Percentiles rank a stretch among this genome's conserved stretches.
These are phyloP conservation scores for Sphenopsis melanotis DNA, from an alignment of 2,797 vertebrate genomes.

Conservation along the genomic window DNA sequence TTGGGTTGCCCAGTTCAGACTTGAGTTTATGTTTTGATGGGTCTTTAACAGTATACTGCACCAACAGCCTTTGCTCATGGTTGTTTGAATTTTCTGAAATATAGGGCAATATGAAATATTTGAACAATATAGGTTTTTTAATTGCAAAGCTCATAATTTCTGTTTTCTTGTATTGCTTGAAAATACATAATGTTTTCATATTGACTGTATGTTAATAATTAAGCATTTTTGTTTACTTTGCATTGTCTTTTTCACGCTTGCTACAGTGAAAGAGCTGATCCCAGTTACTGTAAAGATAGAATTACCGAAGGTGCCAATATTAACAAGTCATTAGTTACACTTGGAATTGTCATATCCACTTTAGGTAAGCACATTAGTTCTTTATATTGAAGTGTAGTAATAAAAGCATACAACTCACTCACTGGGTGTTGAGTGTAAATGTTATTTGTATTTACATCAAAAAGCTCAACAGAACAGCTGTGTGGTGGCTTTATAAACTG, in stretches of 20 bases:
- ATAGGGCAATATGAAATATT: not conserved
- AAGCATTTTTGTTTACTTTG: not conserved
- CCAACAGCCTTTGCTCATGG: not conserved
- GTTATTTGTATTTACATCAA: not conserved
- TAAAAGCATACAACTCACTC: not conserved
- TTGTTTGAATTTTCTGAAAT: not conserved
- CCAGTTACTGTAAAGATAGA: slow-evolving; percentile 92
- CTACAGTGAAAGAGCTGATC: slow-evolving; percentile 91
- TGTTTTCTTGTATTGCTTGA: not conserved
- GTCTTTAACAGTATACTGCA: not conserved
- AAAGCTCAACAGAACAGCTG: not conserved
- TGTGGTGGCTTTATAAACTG: not conserved
- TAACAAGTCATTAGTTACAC: slow-evolving; percentile 95
- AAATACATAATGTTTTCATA: not conserved
- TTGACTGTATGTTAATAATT: not conserved
- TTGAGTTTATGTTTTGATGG: not conserved
- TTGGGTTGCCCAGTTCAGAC: not conserved
- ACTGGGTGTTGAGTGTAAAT: not conserved
- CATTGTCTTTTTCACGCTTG: not conserved
- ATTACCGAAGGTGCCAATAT: slow-evolving; percentile 97
- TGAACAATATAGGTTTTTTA: not conserved
- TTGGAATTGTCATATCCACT: slow-evolving; percentile 96
- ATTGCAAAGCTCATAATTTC: not conserved
- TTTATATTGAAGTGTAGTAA: not conserved
- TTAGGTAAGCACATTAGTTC: slow-evolving; percentile 79